These are phyloP conservation scores for Platycercus adscitus DNA, from an alignment of 2,113 vertebrate species.

Conservation along the genomic window DNA sequence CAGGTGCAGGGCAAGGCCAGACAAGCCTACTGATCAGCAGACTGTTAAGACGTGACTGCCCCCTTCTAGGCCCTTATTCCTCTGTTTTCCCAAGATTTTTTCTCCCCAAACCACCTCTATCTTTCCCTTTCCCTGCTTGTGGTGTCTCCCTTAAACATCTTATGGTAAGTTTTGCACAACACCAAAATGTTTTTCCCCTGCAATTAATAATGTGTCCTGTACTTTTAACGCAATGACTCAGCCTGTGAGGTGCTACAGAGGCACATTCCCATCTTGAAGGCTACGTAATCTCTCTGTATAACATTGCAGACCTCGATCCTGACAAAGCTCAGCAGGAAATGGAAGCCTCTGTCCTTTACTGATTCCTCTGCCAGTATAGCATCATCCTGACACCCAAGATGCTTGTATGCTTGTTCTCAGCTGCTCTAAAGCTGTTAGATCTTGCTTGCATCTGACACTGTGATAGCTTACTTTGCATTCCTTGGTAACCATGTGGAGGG, in stretches of 20 bases:
- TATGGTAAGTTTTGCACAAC: not conserved
- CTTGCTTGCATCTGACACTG: not conserved
- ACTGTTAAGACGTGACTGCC: not conserved
- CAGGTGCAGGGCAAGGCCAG: not conserved
- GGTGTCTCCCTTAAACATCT: not conserved
- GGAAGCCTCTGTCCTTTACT: not conserved
- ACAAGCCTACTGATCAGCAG: not conserved
- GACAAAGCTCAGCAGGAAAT: not conserved
- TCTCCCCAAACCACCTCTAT: not conserved
- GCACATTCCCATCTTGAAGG: not conserved
- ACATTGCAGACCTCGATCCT: not conserved
- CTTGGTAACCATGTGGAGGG: not conserved
- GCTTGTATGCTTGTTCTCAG: not conserved
- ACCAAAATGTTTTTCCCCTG: not conserved
- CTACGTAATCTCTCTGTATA: not conserved
- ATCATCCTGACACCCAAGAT: not conserved
- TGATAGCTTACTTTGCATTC: not conserved
- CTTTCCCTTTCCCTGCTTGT: not conserved
- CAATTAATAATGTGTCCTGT: not conserved
- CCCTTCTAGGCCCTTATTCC: not conserved
- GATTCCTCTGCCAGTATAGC: not conserved
- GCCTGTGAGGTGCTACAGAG: not conserved
- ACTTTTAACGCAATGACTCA: not conserved
- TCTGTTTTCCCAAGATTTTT: not conserved
- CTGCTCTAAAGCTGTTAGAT: not conserved